Evolutionary conservation across 2,113 vertebrate genomes (phyloP), one percentile per base, ranked within the genome.

Genomic region (Pollimyrus isidori): DNA sequence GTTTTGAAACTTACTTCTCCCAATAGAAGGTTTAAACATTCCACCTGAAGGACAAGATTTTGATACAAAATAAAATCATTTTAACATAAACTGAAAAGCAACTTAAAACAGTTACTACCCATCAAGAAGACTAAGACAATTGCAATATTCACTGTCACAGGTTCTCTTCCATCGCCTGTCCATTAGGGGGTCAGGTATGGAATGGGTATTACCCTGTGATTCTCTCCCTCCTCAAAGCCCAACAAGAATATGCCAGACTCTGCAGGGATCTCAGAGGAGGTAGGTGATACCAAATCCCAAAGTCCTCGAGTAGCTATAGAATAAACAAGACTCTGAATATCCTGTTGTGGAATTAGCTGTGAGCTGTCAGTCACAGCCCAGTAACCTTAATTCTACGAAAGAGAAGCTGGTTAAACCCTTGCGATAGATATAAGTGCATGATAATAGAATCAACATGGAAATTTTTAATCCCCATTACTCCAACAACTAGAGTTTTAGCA

Each of bases 161-260:
- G 89, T 90, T 91, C 89, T 89, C 92, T 93, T 93, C 93, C 91
- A 92, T 86, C 92, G 23, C 19, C 76, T 65, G 87, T 91, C 91
- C 92, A 93, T 87, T 56, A 26, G 3, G 2, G 48, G 92, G 91
- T 90, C 50, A 86, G 86, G 90, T 84, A 39, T 91, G 90, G 92
- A 93, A 93, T 92, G 93, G 92, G 93, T 58, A 90, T 89, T 76
- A 90, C 91, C 90, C 93, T 92, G 92, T 91, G 39, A n/a, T 87
- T 39, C 53, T 93, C 87, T 90, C 83, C 90, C 93, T 92, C 90
- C 86, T 56, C 88, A 90, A 90, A 73, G 91, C 90, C 91, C 86
- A 73, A 88, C 88, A 50, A 73, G 91, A 91, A 90, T 89, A 92
- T 45, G 9, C 45, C 6, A 7, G 82, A 92, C 89, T 91, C 90